Evolutionary conservation across 2,797 vertebrate genomes (phyloP), one percentile per base, ranked within the genome.

Genomic region (Staurois parvus): DNA sequence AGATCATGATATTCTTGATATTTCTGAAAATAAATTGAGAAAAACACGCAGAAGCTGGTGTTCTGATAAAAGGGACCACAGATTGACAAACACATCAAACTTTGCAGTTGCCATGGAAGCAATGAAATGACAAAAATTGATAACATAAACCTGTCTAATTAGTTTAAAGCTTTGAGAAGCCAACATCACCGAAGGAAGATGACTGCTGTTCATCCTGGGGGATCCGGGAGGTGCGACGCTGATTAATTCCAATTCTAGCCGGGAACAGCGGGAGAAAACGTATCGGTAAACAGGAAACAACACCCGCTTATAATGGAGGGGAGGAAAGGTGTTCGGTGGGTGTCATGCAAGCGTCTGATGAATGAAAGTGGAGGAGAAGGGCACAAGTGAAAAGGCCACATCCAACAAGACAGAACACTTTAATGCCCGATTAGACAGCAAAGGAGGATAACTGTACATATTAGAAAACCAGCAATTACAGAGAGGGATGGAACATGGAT

Each of bases 31-130:
- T 19, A 0, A 21, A 56, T 15, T 68, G 28, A 79, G 24, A 59
- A 52, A n/a, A 56, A 52, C 78, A 70, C 70, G 74, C 8, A 26
- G 73, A 69, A 59, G 82, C 67, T 74, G 70, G 59, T 32, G 28
- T 59, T 74, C 40, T 62, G 48, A 75, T 40, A 73, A 24, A 30
- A 68, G 28, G 42, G 59, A 24, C 77, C 64, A 45, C 40, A 75
- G 64, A 72, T 76, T 81, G 48, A 45, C 62, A 80, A 26, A 56
- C 64, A 81, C 59, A 68, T 52, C 66, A 85, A 80, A 76, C 64
- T 64, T 69, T 7, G 8, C 52, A 9, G 84, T 85, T 85, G 62
- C 84, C 78, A 85, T 85, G 79, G 84, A 42, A 81, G 45, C 84
- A 42, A 17, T 42, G 59, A 68, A 64, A 69, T 59, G 8, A 29